Base-by-base conservation (phyloP, 2,797 vertebrate species). In the Rallus crepitans region DNA sequence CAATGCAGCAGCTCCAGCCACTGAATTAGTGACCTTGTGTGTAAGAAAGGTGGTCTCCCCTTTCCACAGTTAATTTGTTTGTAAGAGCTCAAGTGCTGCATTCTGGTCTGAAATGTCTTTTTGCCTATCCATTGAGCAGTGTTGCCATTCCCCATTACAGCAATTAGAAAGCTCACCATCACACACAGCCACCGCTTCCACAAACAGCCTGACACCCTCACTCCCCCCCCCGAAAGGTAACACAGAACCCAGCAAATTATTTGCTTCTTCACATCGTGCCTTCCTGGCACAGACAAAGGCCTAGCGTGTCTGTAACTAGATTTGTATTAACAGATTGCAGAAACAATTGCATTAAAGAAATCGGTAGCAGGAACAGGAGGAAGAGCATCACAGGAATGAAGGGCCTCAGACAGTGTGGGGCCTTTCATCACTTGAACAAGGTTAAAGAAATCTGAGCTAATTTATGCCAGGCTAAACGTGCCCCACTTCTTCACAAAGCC, bases 341-440 rank as follows among this genome's bases (percentile, higher is more conserved):
- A 71, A 70, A 60, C 37, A 64, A 93, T n/a, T 57, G 33, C 30
- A 15, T 42, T 47, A 78, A 73, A 79, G 35, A 50, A 16, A 53
- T 0, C 40, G 23, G 45, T 0, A 68, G 33, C 0, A 1, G 64
- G 37, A 89, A 79, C 25, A 79, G 17, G 12, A 83, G 11, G 40
- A 63, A 71, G 28, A 71, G 45, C 14, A 33, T 40, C 61, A 45
- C 23, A 48, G 16, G 69, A 70, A 90, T 59, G 42, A 77, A 59
- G 14, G 25, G 55, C 28, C 11, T 52, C 8, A 8, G 39, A 28
- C 65, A 72, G 1, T 23, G 37, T 31, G 31, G 35, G 40, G 37
- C 45, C 68, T 85, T 89, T 40, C 45, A 76, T 7, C 28, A 75
- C 73, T 64, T 45, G 27, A 92, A 79, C 28, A 45, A 56, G 39